phyloP scores from a whole-genome alignment of 2,888 invertebrate species.

The Halictus quadricinctus region DNA sequence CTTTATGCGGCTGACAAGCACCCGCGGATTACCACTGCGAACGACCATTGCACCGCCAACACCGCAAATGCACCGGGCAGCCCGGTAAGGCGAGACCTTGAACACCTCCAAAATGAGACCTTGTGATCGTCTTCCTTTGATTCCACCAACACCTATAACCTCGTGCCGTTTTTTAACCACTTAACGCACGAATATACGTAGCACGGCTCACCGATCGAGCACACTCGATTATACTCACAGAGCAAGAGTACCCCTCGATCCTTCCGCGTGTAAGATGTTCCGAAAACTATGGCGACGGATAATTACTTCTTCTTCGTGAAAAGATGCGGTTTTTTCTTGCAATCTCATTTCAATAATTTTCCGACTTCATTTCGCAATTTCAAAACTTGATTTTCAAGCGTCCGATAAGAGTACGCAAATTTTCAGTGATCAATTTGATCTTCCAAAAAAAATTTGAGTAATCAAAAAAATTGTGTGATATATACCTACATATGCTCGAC shows the following conservation, averaged over 20 bases:
- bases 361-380: no score
- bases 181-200: neutral
- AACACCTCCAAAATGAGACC: slow-evolving; percentile 18
- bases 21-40: slow-evolving; percentile 29
- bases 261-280: neutral
- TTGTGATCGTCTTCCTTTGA: slow-evolving; percentile 41
- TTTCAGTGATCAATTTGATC: no score
- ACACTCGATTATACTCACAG: neutral
- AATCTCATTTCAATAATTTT: neutral
- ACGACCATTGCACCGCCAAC: slow-evolving; percentile 31
- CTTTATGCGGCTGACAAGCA: slow-evolving; percentile 32
- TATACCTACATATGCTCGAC: no score
- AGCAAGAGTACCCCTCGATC: neutral
- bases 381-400: no score
- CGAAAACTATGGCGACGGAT: neutral
- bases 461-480: no score
- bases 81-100: slow-evolving; percentile 49
- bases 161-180: neutral
- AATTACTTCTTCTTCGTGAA: neutral
- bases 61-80: slow-evolving; percentile 35
- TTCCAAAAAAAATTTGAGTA: no score
- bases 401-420: no score
- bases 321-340: neutral
- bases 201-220: neutral
- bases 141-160: neutral